These are phyloP conservation scores for Periophthalmodon schlosseri DNA, from an alignment of 2,113 vertebrate genomes.

Conservation along the genomic window DNA sequence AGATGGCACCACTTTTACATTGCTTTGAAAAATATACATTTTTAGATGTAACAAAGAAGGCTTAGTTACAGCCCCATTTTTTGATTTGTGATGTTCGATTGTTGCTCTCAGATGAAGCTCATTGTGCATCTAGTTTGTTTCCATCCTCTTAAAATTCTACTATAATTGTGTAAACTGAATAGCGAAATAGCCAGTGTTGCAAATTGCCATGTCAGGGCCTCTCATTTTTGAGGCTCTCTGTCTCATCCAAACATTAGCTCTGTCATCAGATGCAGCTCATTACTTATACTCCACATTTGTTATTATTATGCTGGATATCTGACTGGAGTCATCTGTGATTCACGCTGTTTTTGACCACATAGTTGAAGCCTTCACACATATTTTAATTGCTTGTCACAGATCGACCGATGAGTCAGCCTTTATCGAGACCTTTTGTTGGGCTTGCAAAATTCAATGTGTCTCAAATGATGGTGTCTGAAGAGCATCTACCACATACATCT, in stretches of 20 bases:
- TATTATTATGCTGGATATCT: background rate
- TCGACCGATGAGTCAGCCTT: background rate
- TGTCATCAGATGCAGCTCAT: background rate
- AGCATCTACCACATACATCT: background rate
- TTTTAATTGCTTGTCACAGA: slow-evolving; percentile 5
- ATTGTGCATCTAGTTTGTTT: background rate
- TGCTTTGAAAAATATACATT: background rate
- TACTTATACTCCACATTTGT: background rate
- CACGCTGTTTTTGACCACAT: background rate
- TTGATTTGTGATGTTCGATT: background rate
- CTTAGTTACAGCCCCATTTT: background rate
- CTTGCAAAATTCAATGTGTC: background rate
- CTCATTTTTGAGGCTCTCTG: background rate
- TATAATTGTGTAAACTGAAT: background rate
- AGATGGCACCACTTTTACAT: no score
- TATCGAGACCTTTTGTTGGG: slow-evolving; percentile 1
- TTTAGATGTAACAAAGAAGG: background rate
- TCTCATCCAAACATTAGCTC: background rate
- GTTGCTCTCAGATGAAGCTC: background rate
- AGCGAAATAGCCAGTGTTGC: background rate
- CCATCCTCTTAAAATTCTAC: background rate
- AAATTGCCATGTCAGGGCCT: background rate
- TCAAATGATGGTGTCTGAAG: background rate
- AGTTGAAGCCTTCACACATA: background rate
- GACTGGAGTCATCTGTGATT: background rate